Conservation (phyloP, 37 sponge, comb jelly and placozoan species). For the Ianthella basta region DNA sequence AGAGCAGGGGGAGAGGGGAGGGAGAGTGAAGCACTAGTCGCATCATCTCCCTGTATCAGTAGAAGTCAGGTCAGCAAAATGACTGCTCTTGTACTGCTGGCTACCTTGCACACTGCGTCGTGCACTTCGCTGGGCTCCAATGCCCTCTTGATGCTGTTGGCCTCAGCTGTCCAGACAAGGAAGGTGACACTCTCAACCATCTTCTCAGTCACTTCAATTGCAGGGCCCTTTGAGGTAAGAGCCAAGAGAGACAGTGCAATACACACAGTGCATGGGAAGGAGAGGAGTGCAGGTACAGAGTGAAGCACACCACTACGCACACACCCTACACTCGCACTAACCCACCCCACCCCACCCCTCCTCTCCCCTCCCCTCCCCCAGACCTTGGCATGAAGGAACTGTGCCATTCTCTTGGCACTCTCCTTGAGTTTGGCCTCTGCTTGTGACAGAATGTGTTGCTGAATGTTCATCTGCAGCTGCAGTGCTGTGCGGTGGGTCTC, state of each 20-base stretch:
- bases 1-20: not conserved
- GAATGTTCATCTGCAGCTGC: conserved; percentile 54
- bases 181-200: not conserved
- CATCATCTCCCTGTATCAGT: too few relatives aligned
- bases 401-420: conserved; percentile 12
- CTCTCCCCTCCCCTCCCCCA: not conserved
- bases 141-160: conserved; percentile 9
- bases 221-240: not conserved
- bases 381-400: conserved; percentile 20
- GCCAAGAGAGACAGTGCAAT: not conserved
- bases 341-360: too few relatives aligned
- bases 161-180: conserved; percentile 8
- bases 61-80: not conserved
- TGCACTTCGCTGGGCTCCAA: not conserved
- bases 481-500: conserved; percentile 38
- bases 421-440: conserved; percentile 23
- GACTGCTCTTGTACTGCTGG: too few relatives aligned
- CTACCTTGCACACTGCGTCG: not conserved
- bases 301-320: not conserved
- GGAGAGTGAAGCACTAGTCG: not conserved
- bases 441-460: conserved; percentile 20
- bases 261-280: not conserved
- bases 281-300: not conserved
- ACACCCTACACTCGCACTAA: not conserved
- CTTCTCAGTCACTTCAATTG: not conserved